These are phyloP conservation scores for Poliocrania exsul DNA, from an alignment of 2,797 vertebrate genomes.

Conservation along the genomic window DNA sequence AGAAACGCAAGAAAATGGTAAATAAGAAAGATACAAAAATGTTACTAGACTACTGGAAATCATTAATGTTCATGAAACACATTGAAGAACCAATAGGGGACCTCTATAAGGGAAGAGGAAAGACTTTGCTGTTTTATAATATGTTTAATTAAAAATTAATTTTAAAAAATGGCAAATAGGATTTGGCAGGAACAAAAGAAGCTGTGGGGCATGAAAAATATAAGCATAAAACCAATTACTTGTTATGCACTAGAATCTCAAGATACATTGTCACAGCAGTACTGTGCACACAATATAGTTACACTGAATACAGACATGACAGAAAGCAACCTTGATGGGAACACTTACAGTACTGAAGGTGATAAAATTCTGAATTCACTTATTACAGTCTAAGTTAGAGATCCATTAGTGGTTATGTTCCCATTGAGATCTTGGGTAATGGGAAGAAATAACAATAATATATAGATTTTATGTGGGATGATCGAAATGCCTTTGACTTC, in stretches of 20 bases:
- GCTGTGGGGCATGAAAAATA: background rate
- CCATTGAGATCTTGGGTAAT: slow-evolving; percentile 36
- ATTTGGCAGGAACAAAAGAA: background rate
- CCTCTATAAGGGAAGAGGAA: background rate
- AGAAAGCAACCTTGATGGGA: slow-evolving; percentile 26
- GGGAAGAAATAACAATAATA: slow-evolving; percentile 51
- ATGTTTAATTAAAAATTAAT: slow-evolving; percentile 23
- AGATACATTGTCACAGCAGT: slow-evolving; percentile 24
- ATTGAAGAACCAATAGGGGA: background rate
- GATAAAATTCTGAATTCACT: slow-evolving; percentile 52
- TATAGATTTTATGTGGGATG: background rate
- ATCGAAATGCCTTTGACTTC: slow-evolving; percentile 42
- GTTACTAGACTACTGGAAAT: background rate
- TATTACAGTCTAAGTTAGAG: background rate
- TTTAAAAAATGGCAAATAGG: background rate
- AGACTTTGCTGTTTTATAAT: background rate
- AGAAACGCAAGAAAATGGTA: background rate
- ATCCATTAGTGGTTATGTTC: slow-evolving; percentile 33
- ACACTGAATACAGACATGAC: background rate
- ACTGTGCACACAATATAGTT: background rate
- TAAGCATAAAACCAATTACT: slow-evolving; percentile 25
- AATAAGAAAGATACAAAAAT: background rate
- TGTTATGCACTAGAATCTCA: background rate
- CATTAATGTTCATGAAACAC: background rate
- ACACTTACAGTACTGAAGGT: background rate